A percentile compares a stretch with the other conserved stretches of the same genome.
Conservation (phyloP, 1,140 invertebrate species). For the Habropoda laboriosa region DNA sequence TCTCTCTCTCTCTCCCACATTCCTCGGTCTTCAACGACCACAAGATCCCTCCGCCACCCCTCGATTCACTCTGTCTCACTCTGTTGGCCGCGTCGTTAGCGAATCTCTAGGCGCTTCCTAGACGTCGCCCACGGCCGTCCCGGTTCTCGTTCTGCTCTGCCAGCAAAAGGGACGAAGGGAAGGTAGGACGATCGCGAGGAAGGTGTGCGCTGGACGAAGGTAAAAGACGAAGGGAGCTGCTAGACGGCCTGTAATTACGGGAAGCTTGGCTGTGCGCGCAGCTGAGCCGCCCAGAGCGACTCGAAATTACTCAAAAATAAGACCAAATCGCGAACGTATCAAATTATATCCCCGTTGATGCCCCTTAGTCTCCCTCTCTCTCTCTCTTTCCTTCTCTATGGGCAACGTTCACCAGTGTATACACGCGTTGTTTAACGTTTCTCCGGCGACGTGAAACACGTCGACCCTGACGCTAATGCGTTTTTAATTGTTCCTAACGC, state of each 20-base stretch:
- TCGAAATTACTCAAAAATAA: conserved; percentile 80
- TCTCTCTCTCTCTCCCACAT: background rate
- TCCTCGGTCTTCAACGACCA: background rate
- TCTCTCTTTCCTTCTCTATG: too few relatives aligned
- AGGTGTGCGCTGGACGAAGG: background rate
- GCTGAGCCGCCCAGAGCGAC: conserved; percentile 76
- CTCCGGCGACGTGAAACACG: background rate
- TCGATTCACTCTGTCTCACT: too few relatives aligned
- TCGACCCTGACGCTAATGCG: conserved; percentile 41
- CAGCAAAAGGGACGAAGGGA: background rate
- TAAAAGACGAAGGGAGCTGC: conserved; percentile 30
- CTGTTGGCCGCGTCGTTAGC: conserved; percentile 48
- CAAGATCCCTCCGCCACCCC: background rate
- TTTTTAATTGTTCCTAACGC: conserved; percentile 49
- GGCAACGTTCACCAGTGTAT: too few relatives aligned
- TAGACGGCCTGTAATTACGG: conserved; percentile 78
- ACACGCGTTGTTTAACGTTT: background rate
- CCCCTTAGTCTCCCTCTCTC: too few relatives aligned
- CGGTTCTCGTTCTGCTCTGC: background rate
- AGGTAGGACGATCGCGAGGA: background rate
- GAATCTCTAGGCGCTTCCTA: conserved; percentile 70
- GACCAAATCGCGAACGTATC: conserved; percentile 77
- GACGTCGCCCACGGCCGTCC: conserved; percentile 65
- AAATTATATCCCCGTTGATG: conserved; percentile 73
- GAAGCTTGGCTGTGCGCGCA: conserved; percentile 64